A percentile compares a stretch with the other conserved stretches of the same genome.
Conservation (phyloP, 2,113 vertebrate species). For the Patagioenas fasciata region DNA sequence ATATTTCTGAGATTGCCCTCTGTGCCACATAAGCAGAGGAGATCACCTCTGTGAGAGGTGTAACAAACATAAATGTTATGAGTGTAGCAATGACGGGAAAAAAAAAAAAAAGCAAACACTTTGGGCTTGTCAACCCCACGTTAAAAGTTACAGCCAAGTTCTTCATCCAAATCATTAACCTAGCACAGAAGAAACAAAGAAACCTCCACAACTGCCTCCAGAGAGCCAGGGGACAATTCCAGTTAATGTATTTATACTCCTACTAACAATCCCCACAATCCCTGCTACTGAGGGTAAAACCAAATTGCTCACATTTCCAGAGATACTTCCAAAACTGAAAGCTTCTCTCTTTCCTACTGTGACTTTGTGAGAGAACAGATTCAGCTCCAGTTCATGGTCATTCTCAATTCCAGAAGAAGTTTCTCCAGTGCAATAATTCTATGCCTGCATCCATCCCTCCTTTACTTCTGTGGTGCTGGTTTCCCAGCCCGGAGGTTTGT, state of each 20-base stretch:
- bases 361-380: background rate
- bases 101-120: no score
- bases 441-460: background rate
- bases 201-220: background rate
- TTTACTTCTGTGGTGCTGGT: background rate
- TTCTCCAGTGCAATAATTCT: background rate
- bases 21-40: rapidly evolving
- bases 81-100: background rate
- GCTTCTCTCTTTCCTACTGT: background rate
- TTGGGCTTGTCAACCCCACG: background rate
- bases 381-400: rapidly evolving
- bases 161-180: background rate
- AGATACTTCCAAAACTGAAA: background rate
- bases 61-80: background rate
- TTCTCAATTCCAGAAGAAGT: background rate
- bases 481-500: background rate
- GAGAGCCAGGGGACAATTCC: background rate
- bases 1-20: background rate
- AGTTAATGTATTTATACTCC: rapidly evolving
- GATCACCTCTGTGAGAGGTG: background rate
- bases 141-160: background rate
- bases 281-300: background rate
- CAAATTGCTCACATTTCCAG: background rate
- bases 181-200: background rate
- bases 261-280: rapidly evolving